phyloP scores from a whole-genome alignment of 2,797 vertebrate species.

The Molossus molossus region DNA sequence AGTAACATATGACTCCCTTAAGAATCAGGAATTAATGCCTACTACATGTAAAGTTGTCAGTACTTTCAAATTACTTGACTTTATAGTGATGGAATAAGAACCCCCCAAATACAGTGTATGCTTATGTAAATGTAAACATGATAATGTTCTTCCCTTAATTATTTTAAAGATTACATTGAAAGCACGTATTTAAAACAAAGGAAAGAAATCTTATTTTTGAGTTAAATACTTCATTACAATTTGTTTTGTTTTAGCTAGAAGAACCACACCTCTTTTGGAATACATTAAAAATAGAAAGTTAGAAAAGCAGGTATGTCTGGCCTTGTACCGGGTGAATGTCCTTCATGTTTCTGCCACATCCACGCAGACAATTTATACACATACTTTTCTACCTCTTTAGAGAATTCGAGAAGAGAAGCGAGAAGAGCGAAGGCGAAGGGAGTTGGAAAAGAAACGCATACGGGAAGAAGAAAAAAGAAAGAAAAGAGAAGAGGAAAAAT shows the following conservation, averaged over 20 bases:
- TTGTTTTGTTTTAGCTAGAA: conserved; percentile 94
- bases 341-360: conserved; percentile 78
- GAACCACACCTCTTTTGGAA: conserved; percentile 98
- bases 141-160: not conserved
- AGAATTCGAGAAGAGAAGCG: conserved; percentile 98
- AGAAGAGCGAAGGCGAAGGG: conserved; percentile 96
- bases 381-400: conserved; percentile 87
- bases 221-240: conserved; percentile 85
- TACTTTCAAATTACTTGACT: not conserved
- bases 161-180: conserved; percentile 68
- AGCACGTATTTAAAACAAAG: conserved; percentile 73
- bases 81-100: conserved; percentile 13
- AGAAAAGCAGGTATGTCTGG: conserved; percentile 96
- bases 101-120: not conserved
- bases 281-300: conserved; percentile 99
- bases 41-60: not conserved
- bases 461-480: conserved; percentile 98
- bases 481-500: conserved; percentile 96
- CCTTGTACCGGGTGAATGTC: conserved; percentile 82
- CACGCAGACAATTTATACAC: conserved; percentile 53
- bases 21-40: not conserved
- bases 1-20: not conserved
- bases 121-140: not conserved
- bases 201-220: conserved; percentile 85
- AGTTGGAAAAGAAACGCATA: conserved; percentile 96